Base-by-base conservation (phyloP, 2,797 vertebrate species). In the Catostomus latipinnis region DNA sequence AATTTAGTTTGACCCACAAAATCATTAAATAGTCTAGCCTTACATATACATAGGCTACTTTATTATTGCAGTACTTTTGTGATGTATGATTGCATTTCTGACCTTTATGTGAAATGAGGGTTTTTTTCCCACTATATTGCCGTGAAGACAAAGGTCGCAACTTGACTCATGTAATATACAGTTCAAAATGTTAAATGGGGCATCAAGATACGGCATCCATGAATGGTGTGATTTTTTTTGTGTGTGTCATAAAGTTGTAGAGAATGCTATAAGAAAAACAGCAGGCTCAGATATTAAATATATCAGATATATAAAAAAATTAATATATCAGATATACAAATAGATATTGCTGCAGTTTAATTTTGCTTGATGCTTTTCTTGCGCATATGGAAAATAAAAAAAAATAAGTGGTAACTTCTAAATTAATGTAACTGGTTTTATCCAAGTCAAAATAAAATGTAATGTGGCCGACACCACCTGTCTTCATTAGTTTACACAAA, bases 11-110 rank as follows among this genome's bases (percentile, higher is more conserved):
- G 76, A 80, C 74, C 62, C 82, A 81, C 68, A 53, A 12, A 81
- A 81, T 86, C 34, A 92, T 93, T 92, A 89, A 88, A 88, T 88
- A 87, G 87, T 88, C 91, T 89, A 90, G 88, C 87, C 89, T 88
- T 90, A 91, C 93, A 91, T 91, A 91, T 93, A 92, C 90, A 93
- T 93, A 34, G 34, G 34, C 34, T 34, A 93, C 89, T 91, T 92
- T 93, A 93, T 92, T 92, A 93, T 90, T 89, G 92, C 92, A 92
- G 92, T 92, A 90, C 91, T 89, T 82, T 88, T 84, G 69, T 2
- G 88, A 90, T 90, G 88, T 93, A 91, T 93, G 92, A 94, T 94
- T 93, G 94, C 94, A 94, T 93, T 94, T 93, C 89, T 94, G 94
- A 94, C 94, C 94, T 94, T 94, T 94, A 91, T 92, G 88, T 89